A percentile compares a stretch with the other conserved stretches of the same genome.
Evolutionary conservation across 2,113 vertebrate species (phyloP).

Genomic region (Machaerirhynchus nigripectus): DNA sequence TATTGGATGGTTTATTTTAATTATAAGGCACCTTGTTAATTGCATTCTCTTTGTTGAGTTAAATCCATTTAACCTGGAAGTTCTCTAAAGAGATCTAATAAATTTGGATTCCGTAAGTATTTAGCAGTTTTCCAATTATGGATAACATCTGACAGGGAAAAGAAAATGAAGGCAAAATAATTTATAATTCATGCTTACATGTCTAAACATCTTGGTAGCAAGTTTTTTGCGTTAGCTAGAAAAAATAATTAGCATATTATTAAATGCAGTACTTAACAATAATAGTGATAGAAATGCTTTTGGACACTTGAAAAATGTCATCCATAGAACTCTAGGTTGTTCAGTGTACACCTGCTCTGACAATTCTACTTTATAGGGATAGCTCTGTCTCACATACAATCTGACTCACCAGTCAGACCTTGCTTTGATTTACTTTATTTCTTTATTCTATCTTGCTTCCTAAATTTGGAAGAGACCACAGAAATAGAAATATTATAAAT

Average conservation of each 20-base stretch:
- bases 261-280: background rate
- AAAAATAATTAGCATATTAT: background rate
- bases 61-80: background rate
- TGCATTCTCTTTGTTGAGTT: background rate
- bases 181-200: background rate
- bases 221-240: background rate
- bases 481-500: background rate
- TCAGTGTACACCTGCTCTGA: background rate
- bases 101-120: background rate
- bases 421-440: background rate
- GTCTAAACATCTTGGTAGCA: background rate
- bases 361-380: background rate
- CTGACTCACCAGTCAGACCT: background rate
- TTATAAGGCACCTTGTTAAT: slow-evolving; percentile 2
- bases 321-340: background rate
- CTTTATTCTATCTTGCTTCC: background rate
- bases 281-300: background rate
- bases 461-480: background rate
- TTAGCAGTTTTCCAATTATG: background rate
- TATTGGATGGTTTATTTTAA: background rate
- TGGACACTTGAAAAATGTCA: background rate
- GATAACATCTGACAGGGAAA: background rate
- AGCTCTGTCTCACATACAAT: background rate
- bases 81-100: background rate
- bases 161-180: background rate